A percentile compares a stretch with the other conserved stretches of the same genome.
These are phyloP conservation scores for Chrysaora quinquecirrha DNA, from an alignment of 30 jellyfish, hydroid and myxozoan species.

Conservation along the genomic window DNA sequence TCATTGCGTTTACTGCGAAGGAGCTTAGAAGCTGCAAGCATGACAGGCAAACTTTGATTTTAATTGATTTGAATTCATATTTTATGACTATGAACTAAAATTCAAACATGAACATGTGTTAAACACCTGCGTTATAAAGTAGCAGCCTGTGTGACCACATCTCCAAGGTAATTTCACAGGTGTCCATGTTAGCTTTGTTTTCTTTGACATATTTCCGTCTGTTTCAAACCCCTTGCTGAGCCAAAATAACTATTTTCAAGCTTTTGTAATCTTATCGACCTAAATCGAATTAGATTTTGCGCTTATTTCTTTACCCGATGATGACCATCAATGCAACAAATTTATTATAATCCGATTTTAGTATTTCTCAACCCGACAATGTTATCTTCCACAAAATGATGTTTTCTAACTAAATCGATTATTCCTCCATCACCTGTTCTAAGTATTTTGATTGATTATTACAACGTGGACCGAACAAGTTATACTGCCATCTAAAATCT, in stretches of 20 bases:
- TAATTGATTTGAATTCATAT: too few species aligned
- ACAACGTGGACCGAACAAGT: too few species aligned
- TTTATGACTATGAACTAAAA: too few species aligned
- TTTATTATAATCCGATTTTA: neutral
- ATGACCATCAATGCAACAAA: neutral
- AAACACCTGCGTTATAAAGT: constrained; percentile 27
- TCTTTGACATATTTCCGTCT: neutral
- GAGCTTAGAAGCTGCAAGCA: too few species aligned
- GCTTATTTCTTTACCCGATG: neutral
- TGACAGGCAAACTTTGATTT: too few species aligned
- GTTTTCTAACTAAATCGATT: too few species aligned
- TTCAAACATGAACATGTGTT: constrained; percentile 33
- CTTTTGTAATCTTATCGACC: neutral
- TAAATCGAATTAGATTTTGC: neutral
- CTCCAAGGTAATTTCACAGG: constrained; percentile 30
- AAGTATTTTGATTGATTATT: too few species aligned
- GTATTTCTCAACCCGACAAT: too few species aligned
- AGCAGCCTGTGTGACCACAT: constrained; percentile 12
- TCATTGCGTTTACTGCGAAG: too few species aligned
- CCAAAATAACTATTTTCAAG: neutral
- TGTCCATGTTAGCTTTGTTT: constrained; percentile 4
- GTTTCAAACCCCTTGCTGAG: constrained; percentile 2
- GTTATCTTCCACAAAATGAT: too few species aligned
- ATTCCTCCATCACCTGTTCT: too few species aligned
- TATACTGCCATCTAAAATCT: too few species aligned